These are phyloP conservation scores for Acipenser ruthenus DNA, from an alignment of 2,797 vertebrate genomes.

Conservation along the genomic window DNA sequence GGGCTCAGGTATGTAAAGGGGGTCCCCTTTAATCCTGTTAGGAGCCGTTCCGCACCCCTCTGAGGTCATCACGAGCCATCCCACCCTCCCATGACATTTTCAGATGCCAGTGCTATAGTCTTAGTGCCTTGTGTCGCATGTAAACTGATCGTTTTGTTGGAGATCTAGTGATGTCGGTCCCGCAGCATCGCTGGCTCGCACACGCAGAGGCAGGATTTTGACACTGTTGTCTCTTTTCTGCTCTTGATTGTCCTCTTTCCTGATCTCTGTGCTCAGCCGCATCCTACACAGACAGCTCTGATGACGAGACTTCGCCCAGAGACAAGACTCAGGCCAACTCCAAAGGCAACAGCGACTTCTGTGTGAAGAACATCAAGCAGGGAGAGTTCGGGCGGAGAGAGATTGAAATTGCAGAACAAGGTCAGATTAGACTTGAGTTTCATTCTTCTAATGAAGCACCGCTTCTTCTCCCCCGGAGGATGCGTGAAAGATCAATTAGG, in stretches of 20 bases:
- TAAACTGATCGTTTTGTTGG: not conserved
- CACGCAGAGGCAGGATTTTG: no score
- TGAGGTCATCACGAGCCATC: not conserved
- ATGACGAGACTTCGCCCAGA: slow-evolving; percentile 89
- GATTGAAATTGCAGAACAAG: slow-evolving; percentile 97
- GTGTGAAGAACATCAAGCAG: slow-evolving; percentile 97
- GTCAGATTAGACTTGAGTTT: slow-evolving; percentile 41
- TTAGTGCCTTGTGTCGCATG: not conserved
- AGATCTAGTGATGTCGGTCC: no score
- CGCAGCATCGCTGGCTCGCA: no score
- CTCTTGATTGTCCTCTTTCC: slow-evolving; percentile 21
- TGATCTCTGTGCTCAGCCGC: slow-evolving; percentile 63
- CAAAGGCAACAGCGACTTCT: slow-evolving; percentile 92
- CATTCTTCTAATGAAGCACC: no score
- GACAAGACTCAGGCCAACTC: slow-evolving; percentile 94
- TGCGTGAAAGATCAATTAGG: no score
- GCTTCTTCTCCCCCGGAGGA: no score
- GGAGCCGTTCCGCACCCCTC: not conserved
- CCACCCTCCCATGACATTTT: not conserved
- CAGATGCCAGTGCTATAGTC: not conserved
- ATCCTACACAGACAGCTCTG: slow-evolving; percentile 95
- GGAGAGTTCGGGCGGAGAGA: slow-evolving; percentile 92
- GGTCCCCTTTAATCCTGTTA: not conserved
- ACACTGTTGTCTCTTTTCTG: no score
- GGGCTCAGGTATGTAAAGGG: slow-evolving; percentile 76